Conservation (phyloP, 2,888 invertebrate genomes). For the Laothoe populi region DNA sequence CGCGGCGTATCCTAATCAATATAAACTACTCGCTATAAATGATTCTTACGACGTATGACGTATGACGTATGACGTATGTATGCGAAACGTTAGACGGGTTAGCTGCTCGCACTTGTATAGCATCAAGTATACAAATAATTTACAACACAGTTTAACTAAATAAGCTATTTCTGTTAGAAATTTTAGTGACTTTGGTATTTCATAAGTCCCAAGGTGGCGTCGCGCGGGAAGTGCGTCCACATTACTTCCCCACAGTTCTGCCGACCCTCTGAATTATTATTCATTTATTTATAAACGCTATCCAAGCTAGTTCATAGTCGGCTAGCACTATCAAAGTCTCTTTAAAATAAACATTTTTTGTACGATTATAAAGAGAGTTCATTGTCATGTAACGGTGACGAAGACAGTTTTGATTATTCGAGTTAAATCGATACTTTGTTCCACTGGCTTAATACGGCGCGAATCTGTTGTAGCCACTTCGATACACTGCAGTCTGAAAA, state of each 20-base stretch:
- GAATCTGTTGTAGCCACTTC: slow-evolving; percentile 97
- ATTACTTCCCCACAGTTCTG: slow-evolving; percentile 9
- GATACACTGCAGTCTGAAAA: slow-evolving; percentile 94
- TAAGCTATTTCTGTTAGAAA: slow-evolving; percentile 77
- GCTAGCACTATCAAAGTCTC: slow-evolving; percentile 77
- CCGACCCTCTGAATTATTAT: slow-evolving; percentile 44
- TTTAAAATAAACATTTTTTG: slow-evolving; percentile 78
- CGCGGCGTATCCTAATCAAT: slow-evolving; percentile 1
- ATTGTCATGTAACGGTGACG: slow-evolving; percentile 81
- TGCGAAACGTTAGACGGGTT: slow-evolving; percentile 44
- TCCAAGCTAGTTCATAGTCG: slow-evolving; percentile 73
- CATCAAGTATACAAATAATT: slow-evolving; percentile 73
- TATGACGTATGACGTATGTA: neutral
- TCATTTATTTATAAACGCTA: slow-evolving; percentile 47
- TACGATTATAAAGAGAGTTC: slow-evolving; percentile 84
- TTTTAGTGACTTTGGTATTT: slow-evolving; percentile 83
- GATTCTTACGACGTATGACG: slow-evolving; percentile 3
- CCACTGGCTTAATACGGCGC: slow-evolving; percentile 91
- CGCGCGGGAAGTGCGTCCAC: slow-evolving; percentile 29
- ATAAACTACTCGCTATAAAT: slow-evolving; percentile 4
- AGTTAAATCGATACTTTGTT: slow-evolving; percentile 71
- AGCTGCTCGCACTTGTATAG: slow-evolving; percentile 84
- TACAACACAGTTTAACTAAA: slow-evolving; percentile 71
- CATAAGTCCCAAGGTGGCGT: slow-evolving; percentile 54
- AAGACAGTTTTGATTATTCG: slow-evolving; percentile 74